A percentile compares a stretch with the other conserved stretches of the same genome.
These are phyloP conservation scores for Tapera naevia DNA, from an alignment of 2,797 vertebrate species.

Conservation along the genomic window DNA sequence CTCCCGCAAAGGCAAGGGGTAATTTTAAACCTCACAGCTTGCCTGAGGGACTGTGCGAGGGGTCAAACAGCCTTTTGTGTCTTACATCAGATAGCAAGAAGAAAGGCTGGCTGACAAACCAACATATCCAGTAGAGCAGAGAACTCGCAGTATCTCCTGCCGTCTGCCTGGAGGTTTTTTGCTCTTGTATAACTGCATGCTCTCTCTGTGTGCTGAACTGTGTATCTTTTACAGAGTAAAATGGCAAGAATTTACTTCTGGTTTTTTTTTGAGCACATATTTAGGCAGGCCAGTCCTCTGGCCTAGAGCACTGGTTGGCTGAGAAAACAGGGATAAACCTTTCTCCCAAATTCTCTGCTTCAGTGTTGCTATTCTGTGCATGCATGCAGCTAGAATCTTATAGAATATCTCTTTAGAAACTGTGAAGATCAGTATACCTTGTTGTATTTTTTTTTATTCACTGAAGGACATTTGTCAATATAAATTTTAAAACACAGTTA, in stretches of 20 bases:
- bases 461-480: neutral
- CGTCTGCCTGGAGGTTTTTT: neutral
- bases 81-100: neutral
- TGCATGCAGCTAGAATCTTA: neutral
- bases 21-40: neutral
- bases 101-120: neutral
- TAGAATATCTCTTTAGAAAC: neutral
- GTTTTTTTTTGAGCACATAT: neutral
- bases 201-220: neutral
- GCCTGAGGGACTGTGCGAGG: neutral
- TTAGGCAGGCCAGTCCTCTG: neutral
- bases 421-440: neutral
- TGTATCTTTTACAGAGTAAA: neutral
- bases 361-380: neutral
- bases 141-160: neutral
- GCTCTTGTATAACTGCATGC: neutral
- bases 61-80: neutral
- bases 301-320: neutral
- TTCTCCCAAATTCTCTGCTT: neutral
- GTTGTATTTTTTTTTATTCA: neutral
- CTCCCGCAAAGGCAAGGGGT: neutral
- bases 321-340: neutral
- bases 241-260: neutral
- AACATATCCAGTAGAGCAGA: neutral
- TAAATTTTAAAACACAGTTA: neutral